Evolutionary conservation across 2,888 invertebrate genomes (phyloP).

Genomic region (Mylabris sibirica): DNA sequence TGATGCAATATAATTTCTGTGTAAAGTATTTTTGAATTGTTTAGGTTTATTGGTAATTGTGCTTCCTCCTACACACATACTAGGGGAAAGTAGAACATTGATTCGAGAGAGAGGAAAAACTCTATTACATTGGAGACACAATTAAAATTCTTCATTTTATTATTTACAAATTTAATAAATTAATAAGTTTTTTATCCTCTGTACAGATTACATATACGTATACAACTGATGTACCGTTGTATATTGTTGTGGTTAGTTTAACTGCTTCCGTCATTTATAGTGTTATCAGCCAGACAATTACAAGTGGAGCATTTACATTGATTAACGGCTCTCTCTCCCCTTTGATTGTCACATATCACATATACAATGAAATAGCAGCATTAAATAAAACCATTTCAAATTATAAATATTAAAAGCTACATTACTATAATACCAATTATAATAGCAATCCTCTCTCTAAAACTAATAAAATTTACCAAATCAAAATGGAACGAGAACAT

Average conservation of each 20-base stretch:
- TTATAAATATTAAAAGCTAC: background rate
- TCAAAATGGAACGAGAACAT: background rate
- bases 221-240: no score
- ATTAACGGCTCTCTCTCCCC: slow-evolving; percentile 10
- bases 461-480: background rate
- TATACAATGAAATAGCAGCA: background rate
- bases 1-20: slow-evolving; percentile 25
- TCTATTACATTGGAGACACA: background rate
- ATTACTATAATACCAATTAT: no score
- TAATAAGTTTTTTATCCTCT: no score
- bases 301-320: slow-evolving; percentile 19
- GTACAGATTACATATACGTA: no score
- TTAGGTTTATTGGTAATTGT: background rate
- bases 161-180: no score
- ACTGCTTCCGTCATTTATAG: slow-evolving; percentile 16
- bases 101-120: background rate
- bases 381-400: background rate
- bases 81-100: slow-evolving; percentile 28
- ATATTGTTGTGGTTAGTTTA: slow-evolving; percentile 1
- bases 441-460: background rate
- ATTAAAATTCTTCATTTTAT: no score
- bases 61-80: slow-evolving; percentile 26
- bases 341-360: background rate
- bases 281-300: slow-evolving; percentile 17
- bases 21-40: background rate